Evolutionary conservation across 2,888 invertebrate genomes (phyloP).

Genomic region (Pinctada fucata): DNA sequence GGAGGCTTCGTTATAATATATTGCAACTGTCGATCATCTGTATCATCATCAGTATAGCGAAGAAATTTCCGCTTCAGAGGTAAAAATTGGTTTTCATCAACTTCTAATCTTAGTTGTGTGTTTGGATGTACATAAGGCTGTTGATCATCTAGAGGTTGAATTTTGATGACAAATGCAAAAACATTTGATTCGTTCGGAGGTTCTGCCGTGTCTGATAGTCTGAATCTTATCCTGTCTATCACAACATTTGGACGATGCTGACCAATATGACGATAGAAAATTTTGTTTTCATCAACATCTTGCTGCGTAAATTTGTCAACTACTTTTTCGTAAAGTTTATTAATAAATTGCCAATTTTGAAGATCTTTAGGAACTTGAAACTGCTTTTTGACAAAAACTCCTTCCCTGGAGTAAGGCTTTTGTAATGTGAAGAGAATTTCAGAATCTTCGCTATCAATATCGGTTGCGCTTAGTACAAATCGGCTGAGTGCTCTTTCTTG

Average conservation of each 20-base stretch:
- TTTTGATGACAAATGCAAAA: conserved; percentile 70
- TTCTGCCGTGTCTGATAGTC: conserved; percentile 66
- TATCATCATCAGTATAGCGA: conserved; percentile 70
- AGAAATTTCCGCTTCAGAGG: conserved; percentile 67
- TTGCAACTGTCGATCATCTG: conserved; percentile 66
- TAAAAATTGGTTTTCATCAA: conserved; percentile 71
- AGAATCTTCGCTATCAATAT: conserved; percentile 74
- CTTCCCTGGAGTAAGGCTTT: conserved; percentile 66
- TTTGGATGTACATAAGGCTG: conserved; percentile 71
- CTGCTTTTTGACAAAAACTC: conserved; percentile 68
- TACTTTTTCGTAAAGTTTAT: conserved; percentile 70
- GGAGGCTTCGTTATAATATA: conserved; percentile 67
- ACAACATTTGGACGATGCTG: conserved; percentile 60
- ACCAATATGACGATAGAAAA: conserved; percentile 74
- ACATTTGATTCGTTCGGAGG: conserved; percentile 73
- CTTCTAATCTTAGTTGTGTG: conserved; percentile 68
- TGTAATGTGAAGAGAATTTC: conserved; percentile 66
- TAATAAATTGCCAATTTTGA: conserved; percentile 67
- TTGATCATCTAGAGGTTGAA: conserved; percentile 73
- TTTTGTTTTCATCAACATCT: conserved; percentile 72
- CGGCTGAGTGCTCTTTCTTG: conserved; percentile 69
- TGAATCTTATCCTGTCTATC: conserved; percentile 69
- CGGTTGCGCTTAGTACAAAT: conserved; percentile 74
- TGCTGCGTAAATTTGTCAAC: conserved; percentile 72
- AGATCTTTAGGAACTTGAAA: conserved; percentile 64